These are phyloP conservation scores for Haemorhous mexicanus DNA, from an alignment of 2,113 vertebrate genomes.

Conservation along the genomic window DNA sequence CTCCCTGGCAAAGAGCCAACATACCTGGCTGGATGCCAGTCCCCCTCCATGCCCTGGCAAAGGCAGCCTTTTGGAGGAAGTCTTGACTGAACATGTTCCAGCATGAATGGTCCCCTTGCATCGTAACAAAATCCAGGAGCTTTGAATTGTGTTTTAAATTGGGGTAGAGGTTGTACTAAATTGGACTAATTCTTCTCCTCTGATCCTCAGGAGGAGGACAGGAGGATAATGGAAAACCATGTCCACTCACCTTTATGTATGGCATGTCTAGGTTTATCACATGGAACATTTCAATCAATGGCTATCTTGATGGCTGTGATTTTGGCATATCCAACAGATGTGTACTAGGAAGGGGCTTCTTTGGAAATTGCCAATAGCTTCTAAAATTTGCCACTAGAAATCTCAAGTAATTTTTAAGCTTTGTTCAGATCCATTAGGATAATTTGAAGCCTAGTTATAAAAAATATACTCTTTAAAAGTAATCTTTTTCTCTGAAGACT, in stretches of 20 bases:
- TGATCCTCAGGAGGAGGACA: neutral
- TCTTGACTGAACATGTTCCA: neutral
- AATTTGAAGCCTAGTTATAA: neutral
- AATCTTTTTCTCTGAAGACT: neutral
- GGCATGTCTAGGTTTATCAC: neutral
- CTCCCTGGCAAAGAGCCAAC: neutral
- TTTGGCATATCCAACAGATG: neutral
- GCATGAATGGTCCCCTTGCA: neutral
- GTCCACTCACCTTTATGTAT: neutral
- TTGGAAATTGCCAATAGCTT: neutral
- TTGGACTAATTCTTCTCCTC: neutral
- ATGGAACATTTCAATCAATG: neutral
- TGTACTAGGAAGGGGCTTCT: neutral
- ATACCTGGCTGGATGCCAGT: neutral
- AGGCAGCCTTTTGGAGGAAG: neutral
- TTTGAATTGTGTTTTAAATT: neutral
- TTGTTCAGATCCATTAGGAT: neutral
- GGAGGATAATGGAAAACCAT: neutral
- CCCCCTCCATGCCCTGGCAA: neutral
- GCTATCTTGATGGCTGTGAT: neutral
- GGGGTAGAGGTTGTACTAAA: neutral
- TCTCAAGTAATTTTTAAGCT: neutral
- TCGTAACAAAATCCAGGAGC: neutral
- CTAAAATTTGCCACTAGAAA: neutral
- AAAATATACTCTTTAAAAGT: neutral